Conservation (phyloP, 2,113 vertebrate species). For the Pipa parva region DNA sequence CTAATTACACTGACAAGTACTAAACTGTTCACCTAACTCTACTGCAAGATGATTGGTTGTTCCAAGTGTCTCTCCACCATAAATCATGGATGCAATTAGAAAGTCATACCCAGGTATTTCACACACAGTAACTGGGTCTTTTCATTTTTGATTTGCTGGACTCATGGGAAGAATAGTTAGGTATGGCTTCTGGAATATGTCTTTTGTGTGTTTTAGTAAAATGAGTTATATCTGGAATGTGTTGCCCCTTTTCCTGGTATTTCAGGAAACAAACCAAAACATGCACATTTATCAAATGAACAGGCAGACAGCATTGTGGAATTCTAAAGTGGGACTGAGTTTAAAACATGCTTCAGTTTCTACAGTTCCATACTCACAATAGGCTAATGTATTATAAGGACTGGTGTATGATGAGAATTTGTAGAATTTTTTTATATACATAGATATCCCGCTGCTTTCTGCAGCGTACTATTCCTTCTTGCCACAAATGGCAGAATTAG, state of each 20-base stretch:
- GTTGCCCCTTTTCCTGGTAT: constrained; percentile 62
- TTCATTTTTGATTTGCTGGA: constrained; percentile 25
- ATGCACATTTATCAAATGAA: constrained; percentile 61
- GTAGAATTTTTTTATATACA: too few species aligned
- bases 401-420: too few species aligned
- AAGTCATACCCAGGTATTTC: constrained; percentile 50
- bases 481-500: too few species aligned
- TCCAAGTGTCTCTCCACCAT: constrained; percentile 45
- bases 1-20: constrained; percentile 23
- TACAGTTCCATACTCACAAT: background rate
- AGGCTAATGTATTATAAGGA: background rate
- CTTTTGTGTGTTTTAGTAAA: constrained; percentile 59
- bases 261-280: constrained; percentile 62
- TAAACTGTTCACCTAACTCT: constrained; percentile 15
- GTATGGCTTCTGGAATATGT: constrained; percentile 62
- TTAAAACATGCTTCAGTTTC: background rate
- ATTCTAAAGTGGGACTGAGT: background rate
- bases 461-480: too few species aligned
- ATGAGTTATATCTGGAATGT: constrained; percentile 63
- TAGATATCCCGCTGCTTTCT: too few species aligned
- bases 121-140: constrained; percentile 48
- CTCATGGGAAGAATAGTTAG: constrained; percentile 59
- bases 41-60: constrained; percentile 42
- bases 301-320: constrained; percentile 39
- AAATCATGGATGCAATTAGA: constrained; percentile 57